Evolutionary conservation across 2,888 invertebrate species (phyloP).

Genomic region (Cynaeus angustus): DNA sequence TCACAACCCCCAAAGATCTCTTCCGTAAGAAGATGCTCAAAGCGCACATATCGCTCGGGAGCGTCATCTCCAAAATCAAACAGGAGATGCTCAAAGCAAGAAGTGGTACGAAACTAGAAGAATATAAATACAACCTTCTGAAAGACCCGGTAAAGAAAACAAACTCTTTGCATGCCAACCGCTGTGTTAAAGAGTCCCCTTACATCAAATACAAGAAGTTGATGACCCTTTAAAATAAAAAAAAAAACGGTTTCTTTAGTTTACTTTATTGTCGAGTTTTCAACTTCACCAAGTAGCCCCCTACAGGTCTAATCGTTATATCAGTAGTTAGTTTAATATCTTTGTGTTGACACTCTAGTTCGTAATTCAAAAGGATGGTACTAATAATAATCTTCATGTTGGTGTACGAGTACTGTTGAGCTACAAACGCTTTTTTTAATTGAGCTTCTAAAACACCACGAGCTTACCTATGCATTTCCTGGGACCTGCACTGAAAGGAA

Average conservation of each 20-base stretch:
- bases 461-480: slow-evolving; percentile 33
- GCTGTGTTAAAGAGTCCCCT: slow-evolving; percentile 5
- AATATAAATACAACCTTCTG: slow-evolving; percentile 18
- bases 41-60: slow-evolving; percentile 23
- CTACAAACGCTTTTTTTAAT: slow-evolving; percentile 6
- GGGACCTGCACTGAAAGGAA: slow-evolving; percentile 63
- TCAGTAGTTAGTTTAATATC: slow-evolving; percentile 26
- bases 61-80: slow-evolving; percentile 16
- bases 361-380: slow-evolving; percentile 21
- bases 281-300: slow-evolving; percentile 31
- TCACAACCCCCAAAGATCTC: neutral
- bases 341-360: slow-evolving; percentile 10
- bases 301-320: slow-evolving; percentile 30
- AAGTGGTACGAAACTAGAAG: slow-evolving; percentile 9
- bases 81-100: slow-evolving; percentile 5
- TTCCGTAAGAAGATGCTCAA: slow-evolving; percentile 7
- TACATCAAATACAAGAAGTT: slow-evolving; percentile 30
- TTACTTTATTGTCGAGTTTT: neutral
- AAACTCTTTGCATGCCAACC: neutral
- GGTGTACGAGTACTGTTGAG: slow-evolving; percentile 31
- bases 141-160: neutral
- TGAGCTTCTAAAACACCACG: no score
- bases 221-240: slow-evolving; percentile 15
- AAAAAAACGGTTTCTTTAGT: no score
- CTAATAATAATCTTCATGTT: slow-evolving; percentile 26